Percentiles rank a stretch among this genome's conserved stretches.
Conservation (phyloP, 2,888 invertebrate species). For the Trissolcus japonicus region DNA sequence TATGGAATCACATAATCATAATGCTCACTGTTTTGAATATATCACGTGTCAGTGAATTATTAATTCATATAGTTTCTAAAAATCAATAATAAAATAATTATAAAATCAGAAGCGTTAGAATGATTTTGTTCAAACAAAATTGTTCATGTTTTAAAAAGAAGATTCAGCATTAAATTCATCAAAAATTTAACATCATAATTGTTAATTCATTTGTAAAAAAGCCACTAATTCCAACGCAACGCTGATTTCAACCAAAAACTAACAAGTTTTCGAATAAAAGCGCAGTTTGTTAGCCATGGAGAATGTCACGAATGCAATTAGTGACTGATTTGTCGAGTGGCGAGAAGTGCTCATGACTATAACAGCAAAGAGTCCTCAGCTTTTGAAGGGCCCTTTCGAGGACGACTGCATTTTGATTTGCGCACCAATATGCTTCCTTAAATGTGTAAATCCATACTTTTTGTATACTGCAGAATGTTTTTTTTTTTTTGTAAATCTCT, state of each 20-base stretch:
- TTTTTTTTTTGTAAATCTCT: slow-evolving; percentile 15
- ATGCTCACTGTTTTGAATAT: slow-evolving; percentile 50
- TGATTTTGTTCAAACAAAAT: no score
- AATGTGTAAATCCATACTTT: slow-evolving; percentile 56
- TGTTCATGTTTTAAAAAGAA: no score
- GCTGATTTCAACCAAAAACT: slow-evolving; percentile 38
- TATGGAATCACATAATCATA: slow-evolving; percentile 56
- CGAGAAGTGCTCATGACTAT: slow-evolving; percentile 65
- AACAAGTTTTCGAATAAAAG: slow-evolving; percentile 63
- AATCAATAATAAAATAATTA: neutral
- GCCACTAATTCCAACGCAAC: slow-evolving; percentile 9
- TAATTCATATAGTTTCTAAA: slow-evolving; percentile 13
- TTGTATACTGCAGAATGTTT: slow-evolving; percentile 36
- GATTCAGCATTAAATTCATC: no score
- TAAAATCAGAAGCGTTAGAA: no score
- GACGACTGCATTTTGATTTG: slow-evolving; percentile 75
- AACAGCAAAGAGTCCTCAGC: slow-evolving; percentile 69
- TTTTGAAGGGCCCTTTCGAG: slow-evolving; percentile 69
- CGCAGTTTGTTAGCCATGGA: slow-evolving; percentile 71
- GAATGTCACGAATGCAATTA: slow-evolving; percentile 76
- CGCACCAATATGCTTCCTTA: slow-evolving; percentile 67
- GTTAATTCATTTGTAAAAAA: slow-evolving; percentile 1
- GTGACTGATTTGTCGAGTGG: slow-evolving; percentile 75
- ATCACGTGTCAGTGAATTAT: slow-evolving; percentile 48
- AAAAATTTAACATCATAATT: no score